Conservation (phyloP, 2,797 vertebrate species). For the Lepilemur ruficaudatus region DNA sequence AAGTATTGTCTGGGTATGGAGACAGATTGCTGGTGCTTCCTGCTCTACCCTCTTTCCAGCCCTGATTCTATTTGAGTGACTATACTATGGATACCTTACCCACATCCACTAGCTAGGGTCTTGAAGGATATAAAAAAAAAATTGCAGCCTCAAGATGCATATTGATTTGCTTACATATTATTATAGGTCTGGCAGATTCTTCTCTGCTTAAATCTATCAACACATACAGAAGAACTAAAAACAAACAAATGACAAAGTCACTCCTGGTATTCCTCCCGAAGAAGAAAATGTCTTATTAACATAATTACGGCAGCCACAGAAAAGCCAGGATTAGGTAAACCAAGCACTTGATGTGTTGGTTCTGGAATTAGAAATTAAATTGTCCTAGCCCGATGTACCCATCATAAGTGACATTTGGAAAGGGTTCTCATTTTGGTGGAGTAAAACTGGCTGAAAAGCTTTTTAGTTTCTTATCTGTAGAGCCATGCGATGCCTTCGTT, state of each 20-base stretch:
- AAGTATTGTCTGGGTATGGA: not conserved
- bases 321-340: not conserved
- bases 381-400: not conserved
- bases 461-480: constrained; percentile 28
- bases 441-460: not conserved
- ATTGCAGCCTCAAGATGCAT: not conserved
- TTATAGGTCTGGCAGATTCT: not conserved
- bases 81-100: not conserved
- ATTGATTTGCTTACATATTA: not conserved
- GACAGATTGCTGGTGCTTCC: not conserved
- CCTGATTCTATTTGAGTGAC: not conserved
- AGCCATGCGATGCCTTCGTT: not conserved
- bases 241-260: not conserved
- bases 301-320: not conserved
- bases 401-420: not conserved
- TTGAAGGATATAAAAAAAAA: not conserved
- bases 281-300: not conserved
- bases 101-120: not conserved
- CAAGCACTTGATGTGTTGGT: not conserved
- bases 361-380: constrained; percentile 7
- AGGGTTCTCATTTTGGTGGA: not conserved
- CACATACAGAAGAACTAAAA: not conserved
- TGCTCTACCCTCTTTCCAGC: not conserved
- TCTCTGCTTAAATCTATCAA: not conserved
- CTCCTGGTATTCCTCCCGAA: not conserved